Conservation (phyloP, 2,888 invertebrate genomes). For the Synanthedon andrenaeformis region DNA sequence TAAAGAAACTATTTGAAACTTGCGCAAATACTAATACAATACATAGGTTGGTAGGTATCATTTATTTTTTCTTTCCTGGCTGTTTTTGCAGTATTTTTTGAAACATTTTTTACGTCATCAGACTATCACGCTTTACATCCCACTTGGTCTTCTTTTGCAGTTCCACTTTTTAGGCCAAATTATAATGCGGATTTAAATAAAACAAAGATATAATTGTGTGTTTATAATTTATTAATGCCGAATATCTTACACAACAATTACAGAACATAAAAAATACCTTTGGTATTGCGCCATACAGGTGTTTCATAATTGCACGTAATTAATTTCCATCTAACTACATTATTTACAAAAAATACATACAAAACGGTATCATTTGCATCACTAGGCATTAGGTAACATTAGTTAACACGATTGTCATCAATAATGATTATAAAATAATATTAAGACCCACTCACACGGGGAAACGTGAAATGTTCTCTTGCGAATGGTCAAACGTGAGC, state of each 20-base stretch:
- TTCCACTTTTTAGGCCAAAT: no score
- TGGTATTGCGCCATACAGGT: slow-evolving; percentile 57
- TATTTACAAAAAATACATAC: slow-evolving; percentile 63
- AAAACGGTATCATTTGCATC: slow-evolving; percentile 8
- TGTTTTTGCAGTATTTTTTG: no score
- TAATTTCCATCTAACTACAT: slow-evolving; percentile 52
- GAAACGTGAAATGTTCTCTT: no score
- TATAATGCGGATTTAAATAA: no score
- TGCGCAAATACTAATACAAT: no score
- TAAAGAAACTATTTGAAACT: no score
- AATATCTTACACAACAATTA: slow-evolving; percentile 65
- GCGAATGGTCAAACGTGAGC: no score
- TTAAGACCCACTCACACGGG: slow-evolving; percentile 3
- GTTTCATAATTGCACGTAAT: slow-evolving; percentile 62
- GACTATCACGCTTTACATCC: no score
- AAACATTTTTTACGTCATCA: no score
- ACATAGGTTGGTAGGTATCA: no score
- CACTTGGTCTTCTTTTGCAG: no score
- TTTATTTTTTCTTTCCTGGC: no score
- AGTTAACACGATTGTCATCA: slow-evolving; percentile 21
- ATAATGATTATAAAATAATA: slow-evolving; percentile 20
- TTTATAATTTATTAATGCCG: slow-evolving; percentile 42
- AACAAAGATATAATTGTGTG: not conserved
- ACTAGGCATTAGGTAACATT: slow-evolving; percentile 44
- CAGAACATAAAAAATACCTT: slow-evolving; percentile 60